Base-by-base conservation (phyloP, 2,797 vertebrate species). In the Gymnopithys bicolor region DNA sequence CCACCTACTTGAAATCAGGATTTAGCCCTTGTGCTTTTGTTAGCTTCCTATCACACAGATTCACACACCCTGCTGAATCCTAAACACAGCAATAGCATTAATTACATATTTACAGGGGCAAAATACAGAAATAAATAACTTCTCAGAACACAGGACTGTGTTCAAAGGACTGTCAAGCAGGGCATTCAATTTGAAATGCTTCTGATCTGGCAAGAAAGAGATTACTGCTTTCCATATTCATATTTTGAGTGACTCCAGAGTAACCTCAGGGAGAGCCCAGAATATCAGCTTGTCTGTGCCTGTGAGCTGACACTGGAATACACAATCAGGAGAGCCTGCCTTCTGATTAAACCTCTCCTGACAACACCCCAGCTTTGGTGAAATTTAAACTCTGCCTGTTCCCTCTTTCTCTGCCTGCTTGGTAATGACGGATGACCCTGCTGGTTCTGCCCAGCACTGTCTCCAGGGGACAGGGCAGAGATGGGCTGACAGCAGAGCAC, bases 171-270 rank as follows among this genome's bases (percentile, higher is more conserved):
- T 53, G 37, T 62, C 46, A 88, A 25, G 33, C 19, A 63, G 28
- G 33, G 30, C 22, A 71, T 55, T 79, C 0, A 0, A 87, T 73
- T 86, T 81, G 59, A 70, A 84, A 83, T 55, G 39, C 21, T 94
- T 80, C 71, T 69, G 62, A 85, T 73, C 68, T 22, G 13, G 16
- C 62, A 81, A 85, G 33, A n/a, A 90, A 87, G 59, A 87, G 28
- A 88, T 82, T 91, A 80, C 56, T 91, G 62, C 22, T 90, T 83
- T 95, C 75, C 23, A 55, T 87, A 80, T 67, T 67, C 58, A 59
- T 78, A 51, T 87, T 95, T 83, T 87, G 59, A 73, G 69, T 49
- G 63, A 81, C 89, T 96, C 63, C 63, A 94, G 55, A 33, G n/a
- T 66, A 91, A 85, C 68, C 90, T 84, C 56, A 45, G 66, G 59